These are phyloP conservation scores for Halisarca cf. caerulea DNA, from an alignment of 37 sponge, comb jelly and placozoan species.

Conservation along the genomic window DNA sequence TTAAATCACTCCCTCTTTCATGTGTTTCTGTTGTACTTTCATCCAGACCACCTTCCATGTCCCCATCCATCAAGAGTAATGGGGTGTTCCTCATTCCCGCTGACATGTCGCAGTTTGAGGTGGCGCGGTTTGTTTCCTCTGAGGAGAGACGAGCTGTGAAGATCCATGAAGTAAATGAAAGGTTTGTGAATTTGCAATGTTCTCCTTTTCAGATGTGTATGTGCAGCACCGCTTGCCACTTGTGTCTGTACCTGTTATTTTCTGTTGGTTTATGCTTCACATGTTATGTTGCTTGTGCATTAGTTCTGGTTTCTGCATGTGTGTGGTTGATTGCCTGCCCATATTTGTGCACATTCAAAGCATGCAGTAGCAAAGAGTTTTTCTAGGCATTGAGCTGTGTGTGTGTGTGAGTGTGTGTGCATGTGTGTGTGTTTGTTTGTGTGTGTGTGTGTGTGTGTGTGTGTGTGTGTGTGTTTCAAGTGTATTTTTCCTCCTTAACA, in stretches of 20 bases:
- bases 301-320: too few relatives aligned
- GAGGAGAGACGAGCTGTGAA: neutral
- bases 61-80: neutral
- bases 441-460: neutral
- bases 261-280: too few relatives aligned
- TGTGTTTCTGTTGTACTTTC: too few relatives aligned
- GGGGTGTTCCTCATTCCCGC: neutral
- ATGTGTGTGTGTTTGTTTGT: neutral
- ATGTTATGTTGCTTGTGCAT: too few relatives aligned
- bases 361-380: too few relatives aligned
- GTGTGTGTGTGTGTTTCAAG: neutral
- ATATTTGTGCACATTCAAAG: too few relatives aligned
- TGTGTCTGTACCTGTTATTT: too few relatives aligned
- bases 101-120: slow-evolving; percentile 4
- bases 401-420: neutral
- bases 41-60: neutral
- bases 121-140: neutral
- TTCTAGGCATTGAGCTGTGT: too few relatives aligned
- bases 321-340: too few relatives aligned
- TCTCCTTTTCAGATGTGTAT: too few relatives aligned
- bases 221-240: too few relatives aligned
- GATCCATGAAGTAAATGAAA: neutral
- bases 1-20: too few relatives aligned
- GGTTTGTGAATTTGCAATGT: neutral
- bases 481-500: neutral